Conservation (phyloP, 2,888 invertebrate genomes). For the Saturnia pavonia region DNA sequence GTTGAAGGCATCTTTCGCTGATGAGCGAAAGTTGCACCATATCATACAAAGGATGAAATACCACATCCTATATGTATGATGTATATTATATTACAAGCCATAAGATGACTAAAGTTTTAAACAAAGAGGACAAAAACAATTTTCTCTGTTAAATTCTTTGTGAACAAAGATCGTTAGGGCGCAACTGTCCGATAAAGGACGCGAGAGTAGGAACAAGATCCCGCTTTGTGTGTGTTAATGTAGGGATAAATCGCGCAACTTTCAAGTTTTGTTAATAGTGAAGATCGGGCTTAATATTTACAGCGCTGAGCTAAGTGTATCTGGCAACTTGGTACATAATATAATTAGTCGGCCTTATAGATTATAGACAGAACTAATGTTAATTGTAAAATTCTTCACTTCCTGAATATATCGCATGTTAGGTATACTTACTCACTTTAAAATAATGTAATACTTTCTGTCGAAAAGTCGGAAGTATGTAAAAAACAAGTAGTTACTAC, state of each 20-base stretch:
- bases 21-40: background rate
- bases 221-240: background rate
- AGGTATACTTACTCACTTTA: too few relatives aligned
- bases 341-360: too few relatives aligned
- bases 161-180: background rate
- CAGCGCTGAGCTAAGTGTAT: too few relatives aligned
- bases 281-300: background rate
- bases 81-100: background rate
- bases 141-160: background rate
- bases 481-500: too few relatives aligned
- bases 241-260: background rate
- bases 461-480: too few relatives aligned
- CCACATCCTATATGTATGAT: background rate
- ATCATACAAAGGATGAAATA: background rate
- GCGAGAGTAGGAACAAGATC: background rate
- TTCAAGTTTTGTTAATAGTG: background rate
- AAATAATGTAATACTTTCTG: too few relatives aligned
- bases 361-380: too few relatives aligned
- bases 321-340: too few relatives aligned
- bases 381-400: too few relatives aligned
- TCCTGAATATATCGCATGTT: too few relatives aligned
- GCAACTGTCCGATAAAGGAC: slow-evolving; percentile 3
- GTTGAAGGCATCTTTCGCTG: background rate
- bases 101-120: background rate
- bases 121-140: background rate